phyloP scores from a whole-genome alignment of 2,888 invertebrate genomes.

The Acanthococcus lagerstroemiae region DNA sequence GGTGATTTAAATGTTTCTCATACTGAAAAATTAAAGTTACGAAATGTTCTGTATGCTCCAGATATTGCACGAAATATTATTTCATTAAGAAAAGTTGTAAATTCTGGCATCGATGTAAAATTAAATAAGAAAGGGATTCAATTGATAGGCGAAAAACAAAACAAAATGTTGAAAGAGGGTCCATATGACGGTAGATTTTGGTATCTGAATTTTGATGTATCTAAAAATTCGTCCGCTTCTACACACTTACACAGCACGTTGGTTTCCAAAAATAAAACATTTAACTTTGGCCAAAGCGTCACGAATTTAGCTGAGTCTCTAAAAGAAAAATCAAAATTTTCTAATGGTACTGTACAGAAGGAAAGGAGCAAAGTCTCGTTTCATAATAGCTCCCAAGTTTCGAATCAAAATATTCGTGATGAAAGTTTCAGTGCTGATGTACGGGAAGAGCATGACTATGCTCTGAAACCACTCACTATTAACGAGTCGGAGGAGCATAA shows the following conservation, averaged over 20 bases:
- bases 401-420: too few relatives aligned
- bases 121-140: not conserved
- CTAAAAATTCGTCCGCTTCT: too few relatives aligned
- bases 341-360: too few relatives aligned
- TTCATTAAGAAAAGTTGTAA: not conserved
- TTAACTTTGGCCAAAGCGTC: conserved; percentile 1
- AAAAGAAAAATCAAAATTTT: too few relatives aligned
- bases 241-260: not conserved
- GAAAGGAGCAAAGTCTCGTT: too few relatives aligned
- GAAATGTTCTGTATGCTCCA: too few relatives aligned
- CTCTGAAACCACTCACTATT: not conserved
- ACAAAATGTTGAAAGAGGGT: not conserved
- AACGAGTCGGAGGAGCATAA: conserved; percentile 8
- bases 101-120: not conserved
- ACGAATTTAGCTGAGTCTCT: not conserved
- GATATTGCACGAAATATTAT: not conserved
- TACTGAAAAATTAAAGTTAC: not conserved
- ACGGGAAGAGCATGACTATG: conserved; percentile 12
- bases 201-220: too few relatives aligned
- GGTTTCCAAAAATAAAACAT: not conserved
- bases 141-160: not conserved
- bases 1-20: not conserved
- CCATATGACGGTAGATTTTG: not conserved
- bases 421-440: too few relatives aligned
- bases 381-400: too few relatives aligned